Evolutionary conservation across 2,113 vertebrate species (phyloP).

Genomic region (Puffinus mauretanicus): DNA sequence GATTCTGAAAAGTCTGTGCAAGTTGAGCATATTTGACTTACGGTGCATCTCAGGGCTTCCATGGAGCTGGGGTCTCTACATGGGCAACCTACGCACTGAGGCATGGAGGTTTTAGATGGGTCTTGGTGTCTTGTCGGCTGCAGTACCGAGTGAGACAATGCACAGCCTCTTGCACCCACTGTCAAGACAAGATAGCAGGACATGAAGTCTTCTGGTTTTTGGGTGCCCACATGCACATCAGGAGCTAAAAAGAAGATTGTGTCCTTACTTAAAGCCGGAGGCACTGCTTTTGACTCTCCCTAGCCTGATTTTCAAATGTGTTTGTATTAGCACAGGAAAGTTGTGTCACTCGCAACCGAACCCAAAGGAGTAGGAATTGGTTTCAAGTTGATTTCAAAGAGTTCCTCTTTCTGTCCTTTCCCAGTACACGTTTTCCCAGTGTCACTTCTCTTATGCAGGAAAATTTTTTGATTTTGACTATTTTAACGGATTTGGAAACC

Average conservation of each 20-base stretch:
- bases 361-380: neutral
- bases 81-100: rapidly evolving
- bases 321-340: neutral
- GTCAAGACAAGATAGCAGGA: neutral
- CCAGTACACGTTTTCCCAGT: rapidly evolving
- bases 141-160: neutral
- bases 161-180: rapidly evolving
- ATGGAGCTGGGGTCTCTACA: rapidly evolving
- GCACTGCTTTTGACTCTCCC: neutral
- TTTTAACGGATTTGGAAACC: neutral
- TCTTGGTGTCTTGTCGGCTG: neutral
- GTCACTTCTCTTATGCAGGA: neutral
- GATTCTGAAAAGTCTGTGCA: too few species aligned
- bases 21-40: rapidly evolving
- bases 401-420: neutral
- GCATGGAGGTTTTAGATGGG: rapidly evolving
- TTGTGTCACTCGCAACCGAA: neutral
- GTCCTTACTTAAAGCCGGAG: neutral
- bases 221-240: rapidly evolving
- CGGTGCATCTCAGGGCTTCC: neutral
- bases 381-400: neutral
- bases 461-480: neutral
- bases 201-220: neutral
- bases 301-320: neutral
- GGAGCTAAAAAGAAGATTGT: neutral